Base-by-base conservation (phyloP, 2,888 invertebrate species). In the Pemphredon lugubris region DNA sequence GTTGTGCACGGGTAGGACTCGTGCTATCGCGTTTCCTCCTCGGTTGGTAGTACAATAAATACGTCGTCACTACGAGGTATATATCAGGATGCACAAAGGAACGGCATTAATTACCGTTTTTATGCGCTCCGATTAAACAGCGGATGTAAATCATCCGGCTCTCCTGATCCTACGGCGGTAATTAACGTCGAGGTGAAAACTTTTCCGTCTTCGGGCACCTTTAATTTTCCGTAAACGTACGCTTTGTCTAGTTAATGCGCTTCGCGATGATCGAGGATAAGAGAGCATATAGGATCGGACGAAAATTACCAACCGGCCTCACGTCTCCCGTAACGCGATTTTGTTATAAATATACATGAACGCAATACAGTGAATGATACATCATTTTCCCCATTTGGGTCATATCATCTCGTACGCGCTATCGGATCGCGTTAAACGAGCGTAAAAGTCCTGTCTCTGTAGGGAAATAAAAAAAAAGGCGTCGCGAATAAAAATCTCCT, bases 171-270 rank as follows among this genome's bases (percentile, higher is more conserved):
- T 42, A 7, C 13, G 51, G 20, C 39, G 30, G 51, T 63, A 71
- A 71, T 71, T 69, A 71, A 57, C 30, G 44, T 23, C 26, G 37
- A n/a, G 30, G 44, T 59, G 50, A 47, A 39, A 47, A 47, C 59
- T 72, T 53, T 45, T 61, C 13, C 39, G 32, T 40, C 20, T 21
- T 32, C 44, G 30, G 30, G 66, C 59, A 21, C 30, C n/a, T 68
- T 71, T 65, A 75, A 79, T 76, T 79, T 75, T 68, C 75, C 73
- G 55, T 65, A 66, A 68, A 45, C n/a, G 61, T 18, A 34, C 23
- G 42, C 26, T 60, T 69, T 69, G 75, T 34, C 45, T 55, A 39
- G 21, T 55, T 66, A 66, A 60, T 39, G 65, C 44, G 14, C 42
- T 11, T 48, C 30, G 26, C 51, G 32, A 32, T 61, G 68, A 79